A percentile compares a stretch with the other conserved stretches of the same genome.
phyloP scores from a whole-genome alignment of 2,797 vertebrate genomes.

The Spatula versicolor region DNA sequence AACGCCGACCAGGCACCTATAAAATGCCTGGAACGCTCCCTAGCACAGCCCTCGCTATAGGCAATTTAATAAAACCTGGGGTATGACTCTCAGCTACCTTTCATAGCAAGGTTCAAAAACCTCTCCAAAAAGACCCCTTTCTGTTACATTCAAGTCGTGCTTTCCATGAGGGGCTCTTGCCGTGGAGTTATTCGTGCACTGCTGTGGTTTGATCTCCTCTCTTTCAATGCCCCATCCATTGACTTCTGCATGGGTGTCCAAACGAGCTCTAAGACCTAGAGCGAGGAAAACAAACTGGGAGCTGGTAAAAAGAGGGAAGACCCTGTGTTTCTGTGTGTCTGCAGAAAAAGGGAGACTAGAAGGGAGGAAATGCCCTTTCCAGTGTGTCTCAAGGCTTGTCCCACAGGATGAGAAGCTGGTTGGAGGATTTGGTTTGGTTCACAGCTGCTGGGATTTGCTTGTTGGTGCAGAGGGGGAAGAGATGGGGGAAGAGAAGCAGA shows the following conservation, averaged over 20 bases:
- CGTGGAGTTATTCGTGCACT: background rate
- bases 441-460: background rate
- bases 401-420: background rate
- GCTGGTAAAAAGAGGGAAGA: background rate
- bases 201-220: background rate
- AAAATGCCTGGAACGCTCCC: background rate
- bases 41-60: background rate
- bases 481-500: background rate
- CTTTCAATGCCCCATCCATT: fast-evolving
- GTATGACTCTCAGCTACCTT: background rate
- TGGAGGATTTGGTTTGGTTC: background rate
- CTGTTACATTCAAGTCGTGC: background rate
- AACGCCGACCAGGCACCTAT: background rate
- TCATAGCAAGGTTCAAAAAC: background rate
- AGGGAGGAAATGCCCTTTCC: background rate
- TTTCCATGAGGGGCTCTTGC: fast-evolving
- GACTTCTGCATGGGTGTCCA: background rate
- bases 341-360: background rate
- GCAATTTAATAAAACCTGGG: background rate
- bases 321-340: background rate
- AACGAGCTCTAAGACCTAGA: background rate
- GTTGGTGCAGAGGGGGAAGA: background rate
- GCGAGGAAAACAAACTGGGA: background rate
- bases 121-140: background rate
- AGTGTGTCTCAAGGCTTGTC: background rate